Base-by-base conservation (phyloP, 1,140 invertebrate species). In the Micrasema longulum region DNA sequence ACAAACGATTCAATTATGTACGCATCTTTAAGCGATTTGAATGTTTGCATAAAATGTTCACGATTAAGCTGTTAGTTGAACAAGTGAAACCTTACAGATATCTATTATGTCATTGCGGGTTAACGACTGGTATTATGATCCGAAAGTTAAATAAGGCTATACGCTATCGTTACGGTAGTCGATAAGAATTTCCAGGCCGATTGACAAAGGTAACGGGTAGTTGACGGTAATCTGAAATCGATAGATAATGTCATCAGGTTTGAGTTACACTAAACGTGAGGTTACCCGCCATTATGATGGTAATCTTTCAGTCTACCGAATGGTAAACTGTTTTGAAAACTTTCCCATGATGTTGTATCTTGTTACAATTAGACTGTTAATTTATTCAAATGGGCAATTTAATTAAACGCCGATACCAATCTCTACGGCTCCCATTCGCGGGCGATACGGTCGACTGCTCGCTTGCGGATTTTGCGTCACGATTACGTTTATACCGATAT, bases 361-460 rank as follows among this genome's bases (percentile, higher is more conserved):
- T 47, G 57, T 57, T 63, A 57, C 65, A 70, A 74, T 74, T 74
- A 70, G 63, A 64, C 68, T 70, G 72, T 65, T 70, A 74, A 74
- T 74, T 74, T 74, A 74, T 74, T 74, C 72, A 74, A 74, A 74
- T 65, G 72, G 68, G 72, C 67, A 70, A 66, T 74, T 74, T 68
- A 74, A 74, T 74, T 74, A 74, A 74, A 66, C 48, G 48, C 35
- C 48, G 48, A 66, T 66, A 66, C 52, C 64, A 66, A 66, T 66
- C 45, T 23, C 20, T 47, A 52, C 48, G 64, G 35, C 48, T 52
- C 45, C 45, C 64, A 66, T 38, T 66, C 64, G 31, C n/a, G 16
- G 14, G 31, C 14, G 45, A 52, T 52, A 35, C 43, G 43, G 23
- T 52, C 16, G 1, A 12, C 35, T 18, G 35, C n/a, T 31, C 45